Conservation (phyloP, 2,113 vertebrate species). For the Phocoena phocoena region DNA sequence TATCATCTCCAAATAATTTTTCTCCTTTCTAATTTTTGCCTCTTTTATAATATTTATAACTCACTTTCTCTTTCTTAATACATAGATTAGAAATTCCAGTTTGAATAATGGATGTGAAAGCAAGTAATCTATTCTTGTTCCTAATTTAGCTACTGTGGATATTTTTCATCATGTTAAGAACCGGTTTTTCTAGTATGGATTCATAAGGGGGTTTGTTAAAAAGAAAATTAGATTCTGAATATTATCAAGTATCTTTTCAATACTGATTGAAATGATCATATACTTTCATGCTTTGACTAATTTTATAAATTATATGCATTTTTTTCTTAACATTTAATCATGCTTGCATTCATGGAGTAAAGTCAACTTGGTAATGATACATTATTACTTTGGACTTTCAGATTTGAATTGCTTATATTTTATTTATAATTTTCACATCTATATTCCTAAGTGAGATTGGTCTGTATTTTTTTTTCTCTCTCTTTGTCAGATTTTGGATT, state of each 20-base stretch:
- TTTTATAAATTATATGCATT: slow-evolving; percentile 19
- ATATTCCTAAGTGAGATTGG: neutral
- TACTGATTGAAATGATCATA: neutral
- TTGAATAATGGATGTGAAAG: slow-evolving; percentile 18
- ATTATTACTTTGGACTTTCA: slow-evolving; percentile 20
- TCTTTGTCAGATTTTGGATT: neutral
- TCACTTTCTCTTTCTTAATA: slow-evolving; percentile 1
- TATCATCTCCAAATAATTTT: neutral
- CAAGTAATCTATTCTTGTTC: neutral
- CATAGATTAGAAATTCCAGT: neutral
- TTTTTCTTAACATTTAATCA: slow-evolving; percentile 36
- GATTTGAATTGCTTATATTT: neutral
- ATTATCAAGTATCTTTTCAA: neutral
- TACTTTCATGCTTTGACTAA: neutral
- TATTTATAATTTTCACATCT: slow-evolving; percentile 39
- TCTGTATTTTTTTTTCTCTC: neutral
- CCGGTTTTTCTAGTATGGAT: neutral
- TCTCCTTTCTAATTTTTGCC: neutral
- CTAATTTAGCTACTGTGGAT: neutral
- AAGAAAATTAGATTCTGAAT: neutral
- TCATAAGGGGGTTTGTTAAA: neutral
- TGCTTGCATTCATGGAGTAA: neutral
- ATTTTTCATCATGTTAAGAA: slow-evolving; percentile 12
- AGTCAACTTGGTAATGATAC: neutral
- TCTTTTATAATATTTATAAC: neutral